These are phyloP conservation scores for Dicrostonyx torquatus DNA, from an alignment of 2,797 vertebrate genomes.

Conservation along the genomic window DNA sequence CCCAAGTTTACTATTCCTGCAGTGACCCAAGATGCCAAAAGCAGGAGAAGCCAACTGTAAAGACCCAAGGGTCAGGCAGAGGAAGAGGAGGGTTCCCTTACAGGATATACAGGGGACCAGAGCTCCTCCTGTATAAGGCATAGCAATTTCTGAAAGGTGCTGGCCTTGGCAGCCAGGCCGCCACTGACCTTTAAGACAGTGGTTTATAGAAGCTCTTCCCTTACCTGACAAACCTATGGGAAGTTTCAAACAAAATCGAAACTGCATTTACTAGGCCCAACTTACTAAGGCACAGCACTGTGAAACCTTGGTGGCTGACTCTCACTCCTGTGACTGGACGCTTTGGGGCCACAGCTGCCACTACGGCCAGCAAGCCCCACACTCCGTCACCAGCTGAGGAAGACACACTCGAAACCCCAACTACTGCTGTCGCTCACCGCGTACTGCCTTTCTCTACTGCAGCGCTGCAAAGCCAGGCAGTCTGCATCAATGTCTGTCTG, in stretches of 20 bases:
- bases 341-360: too few relatives aligned
- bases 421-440: too few relatives aligned
- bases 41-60: too few relatives aligned
- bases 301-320: not conserved
- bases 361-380: not conserved
- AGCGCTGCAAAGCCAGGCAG: not conserved
- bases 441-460: not conserved
- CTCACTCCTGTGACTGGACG: not conserved
- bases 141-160: not conserved
- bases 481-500: not conserved
- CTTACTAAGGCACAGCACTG: too few relatives aligned
- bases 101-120: rapidly evolving
- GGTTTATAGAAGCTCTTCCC: not conserved
- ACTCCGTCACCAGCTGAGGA: not conserved
- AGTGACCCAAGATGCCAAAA: not conserved
- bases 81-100: too few relatives aligned
- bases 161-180: not conserved
- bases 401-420: not conserved
- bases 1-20: not conserved
- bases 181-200: not conserved
- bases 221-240: not conserved
- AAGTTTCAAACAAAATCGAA: not conserved
- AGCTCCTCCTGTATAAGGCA: rapidly evolving
- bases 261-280: not conserved
- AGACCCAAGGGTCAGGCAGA: not conserved